phyloP scores from a whole-genome alignment of 2,113 vertebrate species.

The Pao palembangensis region DNA sequence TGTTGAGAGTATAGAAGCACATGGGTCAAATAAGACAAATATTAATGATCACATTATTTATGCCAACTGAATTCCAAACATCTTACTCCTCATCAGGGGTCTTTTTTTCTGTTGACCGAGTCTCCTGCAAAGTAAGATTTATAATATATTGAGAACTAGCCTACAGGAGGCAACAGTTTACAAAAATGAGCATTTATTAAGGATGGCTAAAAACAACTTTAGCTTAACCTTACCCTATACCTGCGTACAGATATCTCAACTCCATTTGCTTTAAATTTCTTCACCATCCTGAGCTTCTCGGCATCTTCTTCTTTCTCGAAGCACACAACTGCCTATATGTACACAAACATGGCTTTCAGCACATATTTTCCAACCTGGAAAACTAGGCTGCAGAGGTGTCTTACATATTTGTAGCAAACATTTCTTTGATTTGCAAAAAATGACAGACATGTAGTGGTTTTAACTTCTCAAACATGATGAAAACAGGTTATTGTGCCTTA shows the following conservation, averaged over 20 bases:
- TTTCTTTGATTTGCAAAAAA: too few species aligned
- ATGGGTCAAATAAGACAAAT: not conserved
- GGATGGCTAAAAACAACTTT: too few species aligned
- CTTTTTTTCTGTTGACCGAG: not conserved
- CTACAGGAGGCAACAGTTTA: too few species aligned
- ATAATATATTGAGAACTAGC: not conserved
- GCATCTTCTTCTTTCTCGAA: constrained; percentile 67
- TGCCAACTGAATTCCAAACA: too few species aligned
- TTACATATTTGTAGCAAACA: too few species aligned
- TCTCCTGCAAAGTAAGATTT: not conserved
- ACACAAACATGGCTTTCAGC: not conserved
- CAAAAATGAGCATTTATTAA: not conserved
- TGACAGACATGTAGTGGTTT: not conserved
- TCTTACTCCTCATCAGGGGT: too few species aligned
- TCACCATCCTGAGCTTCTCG: constrained; percentile 44
- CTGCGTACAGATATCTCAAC: constrained; percentile 25
- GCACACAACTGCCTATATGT: constrained; percentile 51
- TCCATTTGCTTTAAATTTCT: constrained; percentile 36
- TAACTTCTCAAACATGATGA: too few species aligned
- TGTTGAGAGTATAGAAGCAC: not conserved
- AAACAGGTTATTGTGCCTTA: too few species aligned
- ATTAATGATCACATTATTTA: too few species aligned
- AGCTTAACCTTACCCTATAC: constrained; percentile 8
- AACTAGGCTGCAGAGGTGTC: too few species aligned
- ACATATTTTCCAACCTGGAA: too few species aligned